Evolutionary conservation across 2,888 invertebrate genomes (phyloP).

Genomic region (Copidosoma aretas): DNA sequence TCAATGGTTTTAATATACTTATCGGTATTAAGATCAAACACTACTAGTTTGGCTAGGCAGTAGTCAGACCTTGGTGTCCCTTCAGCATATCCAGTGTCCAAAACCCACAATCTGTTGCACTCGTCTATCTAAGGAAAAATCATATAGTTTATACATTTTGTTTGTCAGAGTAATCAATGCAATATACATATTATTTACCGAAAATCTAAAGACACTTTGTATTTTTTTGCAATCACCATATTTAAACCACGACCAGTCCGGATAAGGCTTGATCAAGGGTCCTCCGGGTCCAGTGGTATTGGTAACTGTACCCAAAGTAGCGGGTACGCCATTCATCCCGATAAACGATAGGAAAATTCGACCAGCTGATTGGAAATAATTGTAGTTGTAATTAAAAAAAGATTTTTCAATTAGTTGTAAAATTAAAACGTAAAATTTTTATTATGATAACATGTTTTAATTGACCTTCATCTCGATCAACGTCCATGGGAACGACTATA

Average conservation of each 20-base stretch:
- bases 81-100: too few relatives aligned
- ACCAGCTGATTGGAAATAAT: too few relatives aligned
- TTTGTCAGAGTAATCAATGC: too few relatives aligned
- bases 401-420: too few relatives aligned
- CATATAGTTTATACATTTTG: too few relatives aligned
- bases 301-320: constrained; percentile 71
- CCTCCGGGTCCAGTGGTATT: constrained; percentile 60
- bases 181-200: constrained; percentile 63
- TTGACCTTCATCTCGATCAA: constrained; percentile 35
- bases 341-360: constrained; percentile 73
- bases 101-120: too few relatives aligned
- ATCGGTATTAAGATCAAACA: constrained; percentile 38
- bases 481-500: constrained; percentile 44
- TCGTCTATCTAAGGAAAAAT: too few relatives aligned
- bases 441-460: too few relatives aligned
- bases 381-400: neutral
- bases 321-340: constrained; percentile 71
- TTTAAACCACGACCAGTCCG: constrained; percentile 68
- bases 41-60: constrained; percentile 49
- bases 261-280: constrained; percentile 64
- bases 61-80: neutral
- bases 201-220: constrained; percentile 75
- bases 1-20: constrained; percentile 47
- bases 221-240: constrained; percentile 71
- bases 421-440: too few relatives aligned